Conservation (phyloP, 2,113 vertebrate species). For the Hippoglossus stenolepis region DNA sequence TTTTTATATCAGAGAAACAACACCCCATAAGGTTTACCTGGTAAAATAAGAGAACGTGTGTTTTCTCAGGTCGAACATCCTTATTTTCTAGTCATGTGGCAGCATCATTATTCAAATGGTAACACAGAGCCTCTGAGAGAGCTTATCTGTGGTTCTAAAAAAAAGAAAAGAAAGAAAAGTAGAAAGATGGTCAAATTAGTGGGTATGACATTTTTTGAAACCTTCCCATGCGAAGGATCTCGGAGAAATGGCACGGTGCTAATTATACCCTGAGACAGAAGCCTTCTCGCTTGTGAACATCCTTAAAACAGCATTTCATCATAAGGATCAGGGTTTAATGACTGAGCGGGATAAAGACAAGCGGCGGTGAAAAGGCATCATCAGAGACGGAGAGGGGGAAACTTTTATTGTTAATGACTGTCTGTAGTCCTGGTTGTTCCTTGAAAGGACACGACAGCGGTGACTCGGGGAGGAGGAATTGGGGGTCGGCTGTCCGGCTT, state of each 20-base stretch:
- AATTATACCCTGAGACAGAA: conserved; percentile 67
- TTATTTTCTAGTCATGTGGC: conserved; percentile 38
- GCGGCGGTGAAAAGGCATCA: conserved; percentile 43
- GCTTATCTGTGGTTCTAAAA: conserved; percentile 19
- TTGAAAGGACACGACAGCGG: conserved; percentile 71
- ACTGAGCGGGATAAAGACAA: conserved; percentile 62
- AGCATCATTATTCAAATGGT: conserved; percentile 46
- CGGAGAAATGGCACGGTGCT: conserved; percentile 48
- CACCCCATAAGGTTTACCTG: background rate
- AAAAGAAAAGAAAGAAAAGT: background rate
- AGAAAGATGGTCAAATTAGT: conserved; percentile 58
- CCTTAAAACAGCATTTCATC: conserved; percentile 74
- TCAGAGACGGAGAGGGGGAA: conserved; percentile 57
- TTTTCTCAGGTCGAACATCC: conserved; percentile 15
- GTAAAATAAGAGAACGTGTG: conserved; percentile 12
- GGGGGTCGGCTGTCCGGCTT: conserved; percentile 66
- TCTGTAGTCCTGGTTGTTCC: conserved; percentile 62
- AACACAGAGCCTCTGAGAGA: conserved; percentile 19
- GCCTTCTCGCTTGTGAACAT: conserved; percentile 57
- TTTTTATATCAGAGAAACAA: conserved; percentile 1
- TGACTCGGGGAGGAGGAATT: conserved; percentile 64
- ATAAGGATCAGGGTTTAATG: conserved; percentile 73
- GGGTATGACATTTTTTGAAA: conserved; percentile 39
- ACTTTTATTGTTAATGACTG: conserved; percentile 77
- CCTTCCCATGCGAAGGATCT: conserved; percentile 43